Evolutionary conservation across 2,797 vertebrate species (phyloP), one percentile per base, ranked within the genome.

Genomic region (Anas georgica): DNA sequence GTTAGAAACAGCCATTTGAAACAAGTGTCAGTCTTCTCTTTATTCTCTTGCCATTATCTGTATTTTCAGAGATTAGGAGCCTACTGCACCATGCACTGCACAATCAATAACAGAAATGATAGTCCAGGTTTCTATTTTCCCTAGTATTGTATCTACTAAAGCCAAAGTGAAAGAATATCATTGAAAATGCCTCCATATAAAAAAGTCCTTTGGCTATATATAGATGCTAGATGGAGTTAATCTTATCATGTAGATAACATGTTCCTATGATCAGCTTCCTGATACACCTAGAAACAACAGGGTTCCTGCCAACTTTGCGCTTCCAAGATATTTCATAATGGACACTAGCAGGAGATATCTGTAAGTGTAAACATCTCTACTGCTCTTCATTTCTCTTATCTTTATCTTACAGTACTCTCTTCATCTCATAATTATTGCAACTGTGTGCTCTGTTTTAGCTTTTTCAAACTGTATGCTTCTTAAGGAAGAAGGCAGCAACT

Each of bases 231-330:
- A 74, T 88, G 31, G 31, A 92, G 69, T 66, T 87, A 80, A 89
- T 68, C 43, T 28, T 72, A 83, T 63, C 10, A 35, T 6, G 12
- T 21, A 83, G 84, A 70, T 80, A 87, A 58, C 23, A 28, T 26
- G 33, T 56, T 80, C 82, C 78, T 88, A 10, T 83, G 72, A 94
- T 88, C 58, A 91, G 20, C 50, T 91, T 94, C 73, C 92, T 96
- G 78, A 85, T 29, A 52, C 35, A 85, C 56, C 55, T 60, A 85
- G 25, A 25, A 83, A 60, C 33, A 80, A 17, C 37, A 35, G 20
- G 6, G 7, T 5, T 91, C 35, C 66, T 93, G 82, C 45, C 84
- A 95, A 70, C 83, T 91, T 87, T 86, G 72, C 1, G 4, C n/a
- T 91, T 84, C 79, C 25, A 56, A 74, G 37, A 39, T 91, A 35